phyloP scores from a whole-genome alignment of 2,888 invertebrate species.

The Rhodophaea formosa region DNA sequence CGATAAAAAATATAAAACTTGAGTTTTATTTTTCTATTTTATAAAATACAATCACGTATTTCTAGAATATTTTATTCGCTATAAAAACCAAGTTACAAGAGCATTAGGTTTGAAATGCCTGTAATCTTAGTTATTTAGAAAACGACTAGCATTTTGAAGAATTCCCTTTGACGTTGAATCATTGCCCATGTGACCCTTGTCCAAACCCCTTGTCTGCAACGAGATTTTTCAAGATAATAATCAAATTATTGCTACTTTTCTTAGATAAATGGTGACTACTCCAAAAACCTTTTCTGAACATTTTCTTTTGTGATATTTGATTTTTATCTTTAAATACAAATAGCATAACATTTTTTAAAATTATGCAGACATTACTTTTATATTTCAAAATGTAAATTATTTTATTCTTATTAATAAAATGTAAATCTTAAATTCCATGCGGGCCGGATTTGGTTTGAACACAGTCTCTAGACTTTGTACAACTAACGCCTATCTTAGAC shows the following conservation, averaged over 20 bases:
- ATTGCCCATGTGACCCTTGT: conserved; percentile 9
- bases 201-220: background rate
- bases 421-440: too few relatives aligned
- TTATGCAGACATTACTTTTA: background rate
- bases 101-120: background rate
- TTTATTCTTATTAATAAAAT: too few relatives aligned
- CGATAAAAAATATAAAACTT: background rate
- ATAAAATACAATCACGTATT: background rate
- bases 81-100: background rate
- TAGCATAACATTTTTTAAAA: background rate
- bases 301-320: background rate
- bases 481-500: too few relatives aligned
- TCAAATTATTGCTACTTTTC: conserved; percentile 2
- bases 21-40: background rate
- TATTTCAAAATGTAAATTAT: too few relatives aligned
- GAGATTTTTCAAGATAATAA: background rate
- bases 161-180: conserved; percentile 13
- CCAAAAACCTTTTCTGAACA: background rate
- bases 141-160: background rate
- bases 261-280: background rate
- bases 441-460: too few relatives aligned
- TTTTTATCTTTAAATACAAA: background rate
- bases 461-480: too few relatives aligned
- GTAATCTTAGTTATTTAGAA: conserved; percentile 3
- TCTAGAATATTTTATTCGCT: background rate